These are phyloP conservation scores for Gymnarchus niloticus DNA, from an alignment of 2,113 vertebrate genomes.

Conservation along the genomic window DNA sequence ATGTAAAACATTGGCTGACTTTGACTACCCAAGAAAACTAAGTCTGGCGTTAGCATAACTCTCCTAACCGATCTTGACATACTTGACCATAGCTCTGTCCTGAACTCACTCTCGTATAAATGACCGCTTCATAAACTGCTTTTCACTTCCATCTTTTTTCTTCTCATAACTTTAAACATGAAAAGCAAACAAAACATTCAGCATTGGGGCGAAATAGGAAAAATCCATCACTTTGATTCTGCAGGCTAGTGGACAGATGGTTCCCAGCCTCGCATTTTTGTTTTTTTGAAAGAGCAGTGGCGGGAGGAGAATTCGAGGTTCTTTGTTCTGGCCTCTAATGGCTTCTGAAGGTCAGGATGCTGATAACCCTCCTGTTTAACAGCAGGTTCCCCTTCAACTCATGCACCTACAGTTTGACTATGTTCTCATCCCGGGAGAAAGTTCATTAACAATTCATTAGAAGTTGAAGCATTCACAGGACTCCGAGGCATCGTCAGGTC, in stretches of 20 bases:
- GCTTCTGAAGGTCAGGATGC: background rate
- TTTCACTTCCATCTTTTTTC: too few species aligned
- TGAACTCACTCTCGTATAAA: background rate
- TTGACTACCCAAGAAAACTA: background rate
- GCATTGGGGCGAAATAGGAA: background rate
- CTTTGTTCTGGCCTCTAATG: background rate
- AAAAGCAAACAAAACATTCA: background rate
- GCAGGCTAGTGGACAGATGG: background rate
- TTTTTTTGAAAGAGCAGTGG: background rate
- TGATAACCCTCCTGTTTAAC: background rate
- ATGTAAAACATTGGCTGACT: background rate
- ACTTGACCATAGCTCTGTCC: background rate
- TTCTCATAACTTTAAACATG: background rate
- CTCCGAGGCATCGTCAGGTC: background rate
- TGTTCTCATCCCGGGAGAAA: conserved; percentile 16
- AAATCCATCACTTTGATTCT: background rate
- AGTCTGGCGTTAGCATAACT: background rate
- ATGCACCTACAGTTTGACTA: too few species aligned
- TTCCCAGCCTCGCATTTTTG: background rate
- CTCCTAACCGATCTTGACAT: background rate
- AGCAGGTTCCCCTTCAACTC: background rate
- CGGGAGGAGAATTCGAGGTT: background rate
- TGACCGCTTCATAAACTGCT: background rate
- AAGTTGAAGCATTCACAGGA: conserved; percentile 11
- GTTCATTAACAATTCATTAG: conserved; percentile 41